A percentile compares a stretch with the other conserved stretches of the same genome.
Conservation (phyloP, 1,140 invertebrate genomes). For the Sycophaga agraensis region DNA sequence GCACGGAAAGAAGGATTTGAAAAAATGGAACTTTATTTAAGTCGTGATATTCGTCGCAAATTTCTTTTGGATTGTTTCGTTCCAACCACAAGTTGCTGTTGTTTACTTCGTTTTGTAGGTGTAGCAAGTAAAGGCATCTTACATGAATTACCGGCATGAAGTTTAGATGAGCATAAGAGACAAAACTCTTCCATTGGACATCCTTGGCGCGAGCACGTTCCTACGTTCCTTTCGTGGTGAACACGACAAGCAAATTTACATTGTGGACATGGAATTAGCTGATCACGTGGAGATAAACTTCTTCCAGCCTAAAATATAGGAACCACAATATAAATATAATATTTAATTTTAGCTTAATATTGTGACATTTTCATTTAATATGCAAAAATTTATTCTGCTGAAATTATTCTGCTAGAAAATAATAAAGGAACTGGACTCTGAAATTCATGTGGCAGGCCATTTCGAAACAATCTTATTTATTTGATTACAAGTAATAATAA, state of each 20-base stretch:
- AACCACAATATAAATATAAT: background rate
- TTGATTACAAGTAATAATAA: too few species aligned
- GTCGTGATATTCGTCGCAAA: conserved; percentile 43
- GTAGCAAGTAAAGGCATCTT: conserved; percentile 51
- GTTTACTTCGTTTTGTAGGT: conserved; percentile 48
- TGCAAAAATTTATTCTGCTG: too few species aligned
- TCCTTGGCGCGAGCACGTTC: conserved; percentile 48
- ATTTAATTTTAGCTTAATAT: background rate
- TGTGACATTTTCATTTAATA: background rate
- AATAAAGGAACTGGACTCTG: too few species aligned
- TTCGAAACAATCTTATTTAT: too few species aligned
- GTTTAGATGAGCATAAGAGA: conserved; percentile 46
- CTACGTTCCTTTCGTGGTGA: conserved; percentile 47
- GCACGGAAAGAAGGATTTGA: too few species aligned
- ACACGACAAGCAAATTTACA: conserved; percentile 52
- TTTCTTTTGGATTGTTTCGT: conserved; percentile 53
- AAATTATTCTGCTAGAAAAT: too few species aligned
- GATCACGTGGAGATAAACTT: conserved; percentile 45
- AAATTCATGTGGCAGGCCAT: too few species aligned
- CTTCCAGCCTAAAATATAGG: conserved; percentile 47
- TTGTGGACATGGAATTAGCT: conserved; percentile 48
- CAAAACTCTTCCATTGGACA: conserved; percentile 50
- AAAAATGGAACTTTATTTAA: too few species aligned
- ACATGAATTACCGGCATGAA: conserved; percentile 45
- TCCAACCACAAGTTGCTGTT: conserved; percentile 45